Percentiles rank a stretch among this genome's conserved stretches.
phyloP scores from a whole-genome alignment of 2,797 vertebrate species.

The Neosilurus hyrtlii region DNA sequence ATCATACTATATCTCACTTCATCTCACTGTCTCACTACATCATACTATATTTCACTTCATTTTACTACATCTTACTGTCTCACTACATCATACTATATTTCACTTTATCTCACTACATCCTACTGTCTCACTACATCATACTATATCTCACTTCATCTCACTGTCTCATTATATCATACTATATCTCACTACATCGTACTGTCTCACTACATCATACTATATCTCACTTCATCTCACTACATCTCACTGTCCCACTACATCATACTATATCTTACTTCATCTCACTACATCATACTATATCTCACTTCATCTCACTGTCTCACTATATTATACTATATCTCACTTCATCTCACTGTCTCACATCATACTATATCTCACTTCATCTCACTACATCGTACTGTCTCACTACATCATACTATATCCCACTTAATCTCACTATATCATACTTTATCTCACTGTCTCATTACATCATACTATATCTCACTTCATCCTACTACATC shows the following conservation, averaged over 20 bases:
- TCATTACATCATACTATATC: too few species aligned
- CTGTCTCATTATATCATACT: background rate
- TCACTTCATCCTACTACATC: too few species aligned
- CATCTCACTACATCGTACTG: too few species aligned
- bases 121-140: too few species aligned
- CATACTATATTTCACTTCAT: too few species aligned
- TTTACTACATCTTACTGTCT: background rate
- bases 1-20: background rate
- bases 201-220: background rate
- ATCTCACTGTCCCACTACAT: too few species aligned
- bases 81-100: too few species aligned
- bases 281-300: background rate
- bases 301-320: background rate
- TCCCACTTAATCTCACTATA: too few species aligned
- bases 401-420: too few species aligned
- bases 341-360: background rate
- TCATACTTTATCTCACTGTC: background rate
- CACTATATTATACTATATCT: background rate
- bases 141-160: background rate
- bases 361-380: too few species aligned
- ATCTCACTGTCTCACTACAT: too few species aligned
- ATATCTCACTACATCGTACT: background rate
- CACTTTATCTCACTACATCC: background rate
- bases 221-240: background rate
- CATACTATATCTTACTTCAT: background rate